Evolutionary conservation across 2,797 vertebrate genomes (phyloP), one percentile per base, ranked within the genome.

Genomic region (Peromyscus nudipes): DNA sequence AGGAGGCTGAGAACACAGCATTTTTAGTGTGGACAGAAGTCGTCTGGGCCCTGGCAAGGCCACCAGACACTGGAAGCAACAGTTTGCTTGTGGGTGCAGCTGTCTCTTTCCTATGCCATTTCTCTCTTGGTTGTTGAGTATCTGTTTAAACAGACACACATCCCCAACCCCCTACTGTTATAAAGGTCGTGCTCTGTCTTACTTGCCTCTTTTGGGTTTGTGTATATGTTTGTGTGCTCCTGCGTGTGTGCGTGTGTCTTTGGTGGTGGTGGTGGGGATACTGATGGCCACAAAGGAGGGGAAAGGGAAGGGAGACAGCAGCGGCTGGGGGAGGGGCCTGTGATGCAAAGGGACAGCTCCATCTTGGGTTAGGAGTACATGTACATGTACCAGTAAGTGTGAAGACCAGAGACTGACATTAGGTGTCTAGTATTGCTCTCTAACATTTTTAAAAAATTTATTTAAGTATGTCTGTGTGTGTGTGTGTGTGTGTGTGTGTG

Each of bases 301-400:
- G 0, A 8, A 73, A 5, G 55, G 23, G 19, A 37, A 31, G 69
- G n/a, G 83, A 37, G 57, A 52, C 7, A 27, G 67, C 34, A 31
- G 67, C 13, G 4, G 55, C 40, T 12, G 60, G 97, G 97, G 83
- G 27, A 93, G 91, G 90, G 96, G 98, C 98, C 98, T 97, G 57
- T 10, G 31, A 55, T 77, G 0, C 88, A 97, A 98, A 96, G 90
- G 76, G 82, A 37, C 46, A 29, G 96, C 98, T 97, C 98, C 98
- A 98, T 98, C 98, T 97, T 0, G 97, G 97, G 98, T 98, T 97
- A 98, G 98, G 97, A 98, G 84, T 16, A 11, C 31, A 49, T 49
- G 9, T 8, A 34, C 40, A n/a, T 23, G 2, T n/a, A n/a, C 46
- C 46, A 27, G 64, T n/a, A 17, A 37, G 23, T 57, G 34, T 87